Base-by-base conservation (phyloP, 2,888 invertebrate genomes). In the Campoletis raptor region DNA sequence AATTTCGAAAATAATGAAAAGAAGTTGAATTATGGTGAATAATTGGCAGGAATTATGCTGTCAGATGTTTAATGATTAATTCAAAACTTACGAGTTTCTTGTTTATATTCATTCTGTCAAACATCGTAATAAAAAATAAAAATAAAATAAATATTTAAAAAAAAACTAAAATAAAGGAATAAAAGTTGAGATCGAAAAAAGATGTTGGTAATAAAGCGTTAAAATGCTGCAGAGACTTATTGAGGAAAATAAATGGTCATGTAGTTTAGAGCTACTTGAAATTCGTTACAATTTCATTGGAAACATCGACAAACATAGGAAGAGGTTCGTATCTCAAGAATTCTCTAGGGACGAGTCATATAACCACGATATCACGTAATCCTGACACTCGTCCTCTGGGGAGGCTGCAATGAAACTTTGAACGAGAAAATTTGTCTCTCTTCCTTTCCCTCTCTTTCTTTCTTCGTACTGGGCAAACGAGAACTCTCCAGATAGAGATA, bases 321-420 rank as follows among this genome's bases (percentile, higher is more conserved):
- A 79, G 67, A 69, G 15, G 24, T 36, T 45, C 45, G 61, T n/a
- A 8, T 18, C 24, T 40, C 6, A 24, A n/a, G 82, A 85, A 87
- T 85, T 85, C 87, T 85, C 87, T 48, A 54, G 87, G 85, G 87
- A 87, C 85, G 79, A 85, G 79, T 87, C 79, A 82, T n/a, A 74
- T 37, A 64, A 72, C 4, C 70, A 24, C 77, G 5, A 24, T 52
- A 40, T 73, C 76, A 48, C 70, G 81, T 54, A 72, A 82, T 81
- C 52, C 78, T 37, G 45, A 61, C 48, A 80, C 36, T 74, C 74
- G 42, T 42, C 70, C 85, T 66, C 82, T 72, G 81, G 86, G 83
- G 78, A 81, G 45, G 24, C 78, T 37, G 54, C 57, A 45, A 76
- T 66, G 48, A 67, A 67, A 64, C 57, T 45, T 30, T 24, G 36